Percentiles rank a stretch among this genome's conserved stretches.
Evolutionary conservation across 2,888 invertebrate genomes (phyloP).

Genomic region (Lottia scabra): DNA sequence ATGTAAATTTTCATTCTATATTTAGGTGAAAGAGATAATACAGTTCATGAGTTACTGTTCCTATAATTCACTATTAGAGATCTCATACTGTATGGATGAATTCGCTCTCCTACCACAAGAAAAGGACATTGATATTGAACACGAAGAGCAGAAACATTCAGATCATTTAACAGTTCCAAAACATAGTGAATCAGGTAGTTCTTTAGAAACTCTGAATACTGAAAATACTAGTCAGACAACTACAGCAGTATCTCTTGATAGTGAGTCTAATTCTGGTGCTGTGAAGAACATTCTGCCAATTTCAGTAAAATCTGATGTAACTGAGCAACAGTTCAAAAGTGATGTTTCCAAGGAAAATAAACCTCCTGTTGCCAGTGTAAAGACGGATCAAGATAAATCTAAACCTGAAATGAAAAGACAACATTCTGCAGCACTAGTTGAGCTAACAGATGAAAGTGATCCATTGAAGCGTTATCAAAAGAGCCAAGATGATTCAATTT

Average conservation of each 20-base stretch:
- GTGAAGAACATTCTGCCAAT: background rate
- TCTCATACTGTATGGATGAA: constrained; percentile 89
- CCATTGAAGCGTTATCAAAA: constrained; percentile 77
- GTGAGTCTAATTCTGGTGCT: background rate
- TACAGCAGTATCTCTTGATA: background rate
- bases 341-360: background rate
- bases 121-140: constrained; percentile 4
- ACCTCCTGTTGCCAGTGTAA: background rate
- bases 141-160: constrained; percentile 19
- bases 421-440: constrained; percentile 27
- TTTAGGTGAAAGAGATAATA: constrained; percentile 83
- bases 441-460: constrained; percentile 72
- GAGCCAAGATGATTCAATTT: constrained; percentile 69
- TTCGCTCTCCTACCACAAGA: constrained; percentile 79
- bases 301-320: background rate
- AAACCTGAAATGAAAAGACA: background rate
- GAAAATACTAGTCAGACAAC: background rate
- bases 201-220: background rate
- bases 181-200: background rate
- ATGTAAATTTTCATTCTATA: background rate
- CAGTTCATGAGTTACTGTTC: constrained; percentile 84
- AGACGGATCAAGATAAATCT: background rate
- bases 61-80: constrained; percentile 93
- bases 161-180: constrained; percentile 1
- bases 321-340: background rate